Evolutionary conservation across 2,113 vertebrate species (phyloP).

Genomic region (Podarcis muralis): DNA sequence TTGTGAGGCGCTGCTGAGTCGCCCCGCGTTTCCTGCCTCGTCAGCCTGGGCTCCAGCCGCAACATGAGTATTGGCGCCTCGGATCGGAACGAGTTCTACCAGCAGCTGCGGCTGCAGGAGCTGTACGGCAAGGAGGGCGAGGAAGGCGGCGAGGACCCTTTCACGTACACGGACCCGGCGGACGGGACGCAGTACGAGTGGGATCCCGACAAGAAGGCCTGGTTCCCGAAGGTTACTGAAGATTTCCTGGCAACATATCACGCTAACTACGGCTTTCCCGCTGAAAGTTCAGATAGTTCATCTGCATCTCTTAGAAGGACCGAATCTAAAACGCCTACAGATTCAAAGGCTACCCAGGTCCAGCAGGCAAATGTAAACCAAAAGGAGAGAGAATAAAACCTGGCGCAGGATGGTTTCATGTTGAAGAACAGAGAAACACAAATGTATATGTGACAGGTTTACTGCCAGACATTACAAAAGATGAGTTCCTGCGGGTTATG

Average conservation of each 20-base stretch:
- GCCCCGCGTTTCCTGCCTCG: too few species aligned
- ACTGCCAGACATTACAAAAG: slow-evolving; percentile 90
- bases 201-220: slow-evolving; percentile 93
- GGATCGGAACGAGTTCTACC: slow-evolving; percentile 83
- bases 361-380: slow-evolving; percentile 72
- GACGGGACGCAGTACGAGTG: slow-evolving; percentile 92
- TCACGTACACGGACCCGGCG: slow-evolving; percentile 82
- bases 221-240: slow-evolving; percentile 97
- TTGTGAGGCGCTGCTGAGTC: background rate
- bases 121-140: slow-evolving; percentile 73
- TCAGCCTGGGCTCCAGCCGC: background rate
- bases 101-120: slow-evolving; percentile 91
- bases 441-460: slow-evolving; percentile 96
- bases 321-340: slow-evolving; percentile 43
- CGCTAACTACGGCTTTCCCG: slow-evolving; percentile 90
- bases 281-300: slow-evolving; percentile 72
- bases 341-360: slow-evolving; percentile 39
- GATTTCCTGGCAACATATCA: slow-evolving; percentile 95
- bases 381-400: slow-evolving; percentile 90
- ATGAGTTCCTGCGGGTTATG: slow-evolving; percentile 93
- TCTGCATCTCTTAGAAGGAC: slow-evolving; percentile 58
- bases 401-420: slow-evolving; percentile 93
- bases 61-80: slow-evolving; percentile 11
- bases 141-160: slow-evolving; percentile 67
- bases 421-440: slow-evolving; percentile 92